These are phyloP conservation scores for Euwallacea similis DNA, from an alignment of 1,140 invertebrate genomes.

Conservation along the genomic window DNA sequence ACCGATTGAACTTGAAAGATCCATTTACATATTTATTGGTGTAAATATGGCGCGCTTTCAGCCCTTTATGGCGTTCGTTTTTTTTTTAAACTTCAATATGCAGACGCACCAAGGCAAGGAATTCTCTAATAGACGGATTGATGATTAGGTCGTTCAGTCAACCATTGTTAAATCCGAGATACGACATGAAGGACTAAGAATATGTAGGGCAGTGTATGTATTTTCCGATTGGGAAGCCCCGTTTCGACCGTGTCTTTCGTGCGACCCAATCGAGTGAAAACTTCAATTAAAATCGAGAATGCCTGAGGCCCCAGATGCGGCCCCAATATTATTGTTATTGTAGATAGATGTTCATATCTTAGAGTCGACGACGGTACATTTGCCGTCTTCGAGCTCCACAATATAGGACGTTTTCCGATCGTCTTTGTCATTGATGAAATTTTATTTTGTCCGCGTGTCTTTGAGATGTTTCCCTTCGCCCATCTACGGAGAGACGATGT, in stretches of 20 bases:
- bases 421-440: conserved; percentile 30
- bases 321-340: conserved; percentile 32
- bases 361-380: conserved; percentile 11
- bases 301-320: conserved; percentile 19
- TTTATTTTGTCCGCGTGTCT: conserved; percentile 29
- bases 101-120: neutral
- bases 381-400: conserved; percentile 26
- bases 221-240: conserved; percentile 20
- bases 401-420: conserved; percentile 24
- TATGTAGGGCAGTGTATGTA: conserved; percentile 5
- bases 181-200: conserved; percentile 3
- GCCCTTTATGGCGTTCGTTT: neutral
- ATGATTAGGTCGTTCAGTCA: conserved; percentile 10
- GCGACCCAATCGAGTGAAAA: conserved; percentile 33
- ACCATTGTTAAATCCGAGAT: conserved; percentile 12
- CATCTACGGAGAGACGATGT: conserved; percentile 5
- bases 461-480: conserved; percentile 18
- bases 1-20: conserved; percentile 10
- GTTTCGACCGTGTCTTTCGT: conserved; percentile 29
- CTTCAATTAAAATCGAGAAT: conserved; percentile 37
- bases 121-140: neutral
- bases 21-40: conserved; percentile 26
- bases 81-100: neutral
- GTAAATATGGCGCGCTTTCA: conserved; percentile 9
- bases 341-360: conserved; percentile 35